phyloP scores from a whole-genome alignment of 2,888 invertebrate species.

The Chloroclysta siterata region DNA sequence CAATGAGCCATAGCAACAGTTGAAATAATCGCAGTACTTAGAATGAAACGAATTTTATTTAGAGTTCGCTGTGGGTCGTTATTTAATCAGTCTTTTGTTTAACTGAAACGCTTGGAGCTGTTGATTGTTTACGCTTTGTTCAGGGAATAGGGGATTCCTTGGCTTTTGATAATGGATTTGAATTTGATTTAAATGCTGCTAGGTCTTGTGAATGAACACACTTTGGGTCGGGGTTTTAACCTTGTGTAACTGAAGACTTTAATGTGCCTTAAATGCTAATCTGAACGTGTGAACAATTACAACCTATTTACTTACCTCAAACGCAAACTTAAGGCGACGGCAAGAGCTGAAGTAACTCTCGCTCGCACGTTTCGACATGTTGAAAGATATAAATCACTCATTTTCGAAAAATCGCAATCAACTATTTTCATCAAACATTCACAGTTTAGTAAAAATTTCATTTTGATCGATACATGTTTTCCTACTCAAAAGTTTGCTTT shows the following conservation, averaged over 20 bases:
- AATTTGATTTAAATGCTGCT: conserved; percentile 13
- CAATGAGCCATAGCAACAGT: background rate
- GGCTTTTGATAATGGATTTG: conserved; percentile 14
- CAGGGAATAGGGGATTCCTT: conserved; percentile 16
- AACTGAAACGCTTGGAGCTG: conserved; percentile 16
- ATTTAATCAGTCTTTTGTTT: conserved; percentile 38
- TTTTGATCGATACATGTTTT: too few relatives aligned
- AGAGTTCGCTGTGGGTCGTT: conserved; percentile 20
- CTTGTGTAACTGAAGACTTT: background rate
- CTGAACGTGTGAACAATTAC: too few relatives aligned
- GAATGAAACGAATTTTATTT: conserved; percentile 11
- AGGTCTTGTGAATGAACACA: background rate
- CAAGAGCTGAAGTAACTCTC: too few relatives aligned
- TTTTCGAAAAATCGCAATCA: too few relatives aligned
- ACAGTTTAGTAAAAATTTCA: too few relatives aligned
- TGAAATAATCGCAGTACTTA: conserved; percentile 5
- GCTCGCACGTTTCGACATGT: too few relatives aligned
- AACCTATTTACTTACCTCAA: too few relatives aligned
- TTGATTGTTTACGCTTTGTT: conserved; percentile 31
- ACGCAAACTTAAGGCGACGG: too few relatives aligned
- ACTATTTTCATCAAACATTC: too few relatives aligned
- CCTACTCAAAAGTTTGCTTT: too few relatives aligned
- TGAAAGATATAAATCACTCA: too few relatives aligned
- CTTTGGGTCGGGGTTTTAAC: background rate
- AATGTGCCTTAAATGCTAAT: background rate